Base-by-base conservation (phyloP, 2,888 invertebrate genomes). In the Xestia sexstrigata region DNA sequence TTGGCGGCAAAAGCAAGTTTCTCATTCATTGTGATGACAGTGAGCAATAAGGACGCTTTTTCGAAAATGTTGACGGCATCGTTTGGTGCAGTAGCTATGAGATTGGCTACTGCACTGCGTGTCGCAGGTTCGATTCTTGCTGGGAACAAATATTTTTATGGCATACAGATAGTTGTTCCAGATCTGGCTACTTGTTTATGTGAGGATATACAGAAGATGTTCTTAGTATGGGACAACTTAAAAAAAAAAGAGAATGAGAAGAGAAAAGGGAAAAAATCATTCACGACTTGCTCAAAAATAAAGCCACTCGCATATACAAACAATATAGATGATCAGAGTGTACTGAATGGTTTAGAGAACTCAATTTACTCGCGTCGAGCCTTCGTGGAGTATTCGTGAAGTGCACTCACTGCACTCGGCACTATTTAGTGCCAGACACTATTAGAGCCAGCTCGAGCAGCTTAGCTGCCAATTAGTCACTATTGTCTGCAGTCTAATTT, bases 341-440 rank as follows among this genome's bases (percentile, higher is more conserved):
- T 15, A 26, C 67, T 39, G 47, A 66, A 55, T 9, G 15, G 62
- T 77, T 52, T 45, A 77, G 65, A 77, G 65, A 77, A 82, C 52
- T 76, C 45, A 72, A 81, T 82, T 78, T 73, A 70, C 6, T 67
- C 35, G 42, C 71, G n/a, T 68, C 23, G 35, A 47, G 68, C 58
- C 52, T 74, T 45, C 45, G 26, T 52, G 9, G 9, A 30, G 30
- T 8, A 8, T 30, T 60, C 60, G 20, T 30, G 17, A 47, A 80
- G 75, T 15, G 78, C 62, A 52, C 58, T 66, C 62, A 52, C 58
- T 66, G 45, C 13, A 58, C 52, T 52, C n/a, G 45, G 9, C 8
- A 55, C 68, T 76, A 15, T 76, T 52, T 45, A 69, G 35, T 52
- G 52, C 17, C 63, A 60, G 68, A 13, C 45, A 52, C 62, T 52